phyloP scores from a whole-genome alignment of 2,888 invertebrate genomes.

The Latrodectus hesperus region DNA sequence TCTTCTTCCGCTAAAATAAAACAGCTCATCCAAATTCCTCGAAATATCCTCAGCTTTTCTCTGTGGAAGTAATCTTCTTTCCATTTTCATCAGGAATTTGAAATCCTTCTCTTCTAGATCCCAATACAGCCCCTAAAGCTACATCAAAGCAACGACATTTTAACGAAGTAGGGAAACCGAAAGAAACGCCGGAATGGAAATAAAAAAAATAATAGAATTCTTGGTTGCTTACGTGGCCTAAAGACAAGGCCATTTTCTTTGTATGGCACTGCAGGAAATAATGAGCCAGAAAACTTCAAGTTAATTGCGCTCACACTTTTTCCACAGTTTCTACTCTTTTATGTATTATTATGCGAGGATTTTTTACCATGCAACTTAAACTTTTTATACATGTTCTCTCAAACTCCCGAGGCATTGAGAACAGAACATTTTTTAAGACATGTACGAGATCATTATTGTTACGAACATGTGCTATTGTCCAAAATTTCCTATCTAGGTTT shows the following conservation, averaged over 20 bases:
- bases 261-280: constrained; percentile 38
- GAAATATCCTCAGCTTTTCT: too few relatives aligned
- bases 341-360: constrained; percentile 30
- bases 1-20: too few relatives aligned
- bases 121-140: constrained; percentile 20
- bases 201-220: constrained; percentile 15
- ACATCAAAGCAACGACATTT: constrained; percentile 37
- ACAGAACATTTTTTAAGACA: constrained; percentile 24
- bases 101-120: constrained; percentile 30
- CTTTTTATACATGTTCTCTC: constrained; percentile 18
- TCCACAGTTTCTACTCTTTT: constrained; percentile 15
- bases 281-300: constrained; percentile 54
- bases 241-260: constrained; percentile 45
- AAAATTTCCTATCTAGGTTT: constrained; percentile 18
- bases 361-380: constrained; percentile 11
- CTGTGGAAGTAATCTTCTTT: background rate
- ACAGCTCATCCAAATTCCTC: too few relatives aligned
- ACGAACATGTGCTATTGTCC: constrained; percentile 6
- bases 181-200: constrained; percentile 9
- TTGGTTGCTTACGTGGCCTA: constrained; percentile 44
- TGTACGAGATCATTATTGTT: constrained; percentile 38
- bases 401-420: constrained; percentile 19
- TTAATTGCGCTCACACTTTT: constrained; percentile 51
- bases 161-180: constrained; percentile 45
- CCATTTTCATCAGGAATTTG: constrained; percentile 47